Conservation (phyloP, 2,888 invertebrate genomes). For the Acanthopleura granulata region DNA sequence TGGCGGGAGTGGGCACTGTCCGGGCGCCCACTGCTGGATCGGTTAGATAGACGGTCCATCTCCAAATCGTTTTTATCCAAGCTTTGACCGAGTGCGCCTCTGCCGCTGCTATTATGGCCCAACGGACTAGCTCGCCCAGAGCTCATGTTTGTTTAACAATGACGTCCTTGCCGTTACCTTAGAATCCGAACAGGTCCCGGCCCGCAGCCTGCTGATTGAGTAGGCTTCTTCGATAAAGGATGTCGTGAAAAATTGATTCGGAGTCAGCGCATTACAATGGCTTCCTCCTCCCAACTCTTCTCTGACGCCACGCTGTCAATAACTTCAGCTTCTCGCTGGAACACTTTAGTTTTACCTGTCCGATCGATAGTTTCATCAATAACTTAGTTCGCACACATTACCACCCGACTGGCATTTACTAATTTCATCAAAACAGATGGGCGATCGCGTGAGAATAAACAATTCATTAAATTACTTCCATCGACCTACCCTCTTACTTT, state of each 20-base stretch:
- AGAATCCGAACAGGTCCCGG: neutral
- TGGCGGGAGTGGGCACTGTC: constrained; percentile 56
- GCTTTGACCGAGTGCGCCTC: constrained; percentile 5
- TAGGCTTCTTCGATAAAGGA: neutral
- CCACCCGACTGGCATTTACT: neutral
- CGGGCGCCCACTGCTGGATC: constrained; percentile 37
- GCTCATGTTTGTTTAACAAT: constrained; percentile 2
- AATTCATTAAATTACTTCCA: neutral
- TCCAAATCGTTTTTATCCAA: constrained; percentile 22
- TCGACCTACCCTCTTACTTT: neutral
- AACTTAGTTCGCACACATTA: neutral
- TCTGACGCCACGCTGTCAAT: constrained; percentile 7
- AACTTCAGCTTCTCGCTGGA: neutral
- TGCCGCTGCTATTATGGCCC: neutral
- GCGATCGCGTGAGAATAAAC: neutral
- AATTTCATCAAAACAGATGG: neutral
- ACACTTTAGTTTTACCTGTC: neutral
- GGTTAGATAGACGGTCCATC: constrained; percentile 22
- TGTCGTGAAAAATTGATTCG: neutral
- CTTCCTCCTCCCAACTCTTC: neutral
- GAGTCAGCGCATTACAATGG: neutral
- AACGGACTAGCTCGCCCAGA: neutral
- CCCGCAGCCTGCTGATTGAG: neutral
- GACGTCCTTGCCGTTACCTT: constrained; percentile 10
- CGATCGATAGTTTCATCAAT: constrained; percentile 1